A percentile compares a stretch with the other conserved stretches of the same genome.
These are phyloP conservation scores for Benitochromis conjunctus DNA, from an alignment of 2,113 vertebrate genomes.

Conservation along the genomic window DNA sequence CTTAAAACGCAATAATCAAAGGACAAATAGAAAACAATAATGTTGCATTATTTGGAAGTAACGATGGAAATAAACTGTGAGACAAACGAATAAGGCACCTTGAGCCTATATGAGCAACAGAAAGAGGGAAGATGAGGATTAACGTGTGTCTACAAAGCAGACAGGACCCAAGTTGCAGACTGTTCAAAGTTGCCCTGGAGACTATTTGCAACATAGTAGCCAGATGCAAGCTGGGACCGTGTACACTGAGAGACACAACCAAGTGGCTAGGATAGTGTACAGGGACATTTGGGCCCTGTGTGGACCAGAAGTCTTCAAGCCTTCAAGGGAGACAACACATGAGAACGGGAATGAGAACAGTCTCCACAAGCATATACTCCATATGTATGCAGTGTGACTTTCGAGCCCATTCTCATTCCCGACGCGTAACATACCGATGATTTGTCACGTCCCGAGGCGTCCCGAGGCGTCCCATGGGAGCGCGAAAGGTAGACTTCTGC, in stretches of 20 bases:
- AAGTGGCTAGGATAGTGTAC: neutral
- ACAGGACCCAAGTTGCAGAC: neutral
- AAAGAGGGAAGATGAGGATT: neutral
- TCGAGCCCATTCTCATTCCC: too few relatives aligned
- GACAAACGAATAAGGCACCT: neutral
- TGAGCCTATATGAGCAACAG: neutral
- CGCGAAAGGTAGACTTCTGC: too few relatives aligned
- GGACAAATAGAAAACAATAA: neutral
- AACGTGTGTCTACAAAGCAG: neutral
- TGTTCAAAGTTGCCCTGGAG: neutral
- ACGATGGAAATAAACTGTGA: neutral
- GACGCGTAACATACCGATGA: too few relatives aligned
- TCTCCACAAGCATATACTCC: too few relatives aligned
- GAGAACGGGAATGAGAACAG: too few relatives aligned
- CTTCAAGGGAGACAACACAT: neutral
- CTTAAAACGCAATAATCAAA: neutral
- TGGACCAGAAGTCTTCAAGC: neutral
- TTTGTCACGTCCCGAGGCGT: too few relatives aligned
- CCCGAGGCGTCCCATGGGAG: too few relatives aligned
- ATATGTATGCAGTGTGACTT: too few relatives aligned
- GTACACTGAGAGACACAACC: neutral
- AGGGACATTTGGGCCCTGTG: neutral
- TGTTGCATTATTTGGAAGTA: neutral
- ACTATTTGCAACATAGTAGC: neutral
- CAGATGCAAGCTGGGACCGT: neutral